Conservation (phyloP, 2,113 vertebrate species). For the Phocoena phocoena region DNA sequence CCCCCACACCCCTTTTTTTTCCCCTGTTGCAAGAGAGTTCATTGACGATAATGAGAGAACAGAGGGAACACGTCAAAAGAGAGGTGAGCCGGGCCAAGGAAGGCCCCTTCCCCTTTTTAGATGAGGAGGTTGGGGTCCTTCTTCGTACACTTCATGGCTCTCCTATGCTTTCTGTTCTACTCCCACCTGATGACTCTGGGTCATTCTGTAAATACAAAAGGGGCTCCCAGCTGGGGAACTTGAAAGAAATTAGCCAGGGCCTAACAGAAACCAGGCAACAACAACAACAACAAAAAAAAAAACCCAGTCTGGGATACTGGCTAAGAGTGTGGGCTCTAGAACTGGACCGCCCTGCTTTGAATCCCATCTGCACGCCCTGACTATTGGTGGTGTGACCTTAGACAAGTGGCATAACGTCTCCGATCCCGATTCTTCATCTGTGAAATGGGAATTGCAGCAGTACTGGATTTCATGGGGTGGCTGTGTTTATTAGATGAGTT, state of each 20-base stretch:
- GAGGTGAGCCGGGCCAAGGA: background rate
- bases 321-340: background rate
- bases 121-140: too few relatives aligned
- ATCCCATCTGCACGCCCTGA: background rate
- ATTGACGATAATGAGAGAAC: background rate
- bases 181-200: background rate
- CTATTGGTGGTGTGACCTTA: background rate
- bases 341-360: background rate
- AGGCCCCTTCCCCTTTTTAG: background rate
- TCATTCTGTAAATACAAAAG: background rate
- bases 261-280: background rate
- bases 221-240: background rate
- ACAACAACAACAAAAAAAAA: background rate
- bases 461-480: background rate
- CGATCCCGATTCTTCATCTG: background rate
- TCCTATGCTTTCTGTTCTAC: background rate
- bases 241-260: background rate
- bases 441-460: background rate
- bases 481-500: background rate
- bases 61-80: background rate
- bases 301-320: background rate
- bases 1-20: accelerated
- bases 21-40: background rate
- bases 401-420: background rate
- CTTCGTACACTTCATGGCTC: background rate